These are phyloP conservation scores for Saguinus imperator DNA, from an alignment of 2,113 vertebrate genomes.

Conservation along the genomic window DNA sequence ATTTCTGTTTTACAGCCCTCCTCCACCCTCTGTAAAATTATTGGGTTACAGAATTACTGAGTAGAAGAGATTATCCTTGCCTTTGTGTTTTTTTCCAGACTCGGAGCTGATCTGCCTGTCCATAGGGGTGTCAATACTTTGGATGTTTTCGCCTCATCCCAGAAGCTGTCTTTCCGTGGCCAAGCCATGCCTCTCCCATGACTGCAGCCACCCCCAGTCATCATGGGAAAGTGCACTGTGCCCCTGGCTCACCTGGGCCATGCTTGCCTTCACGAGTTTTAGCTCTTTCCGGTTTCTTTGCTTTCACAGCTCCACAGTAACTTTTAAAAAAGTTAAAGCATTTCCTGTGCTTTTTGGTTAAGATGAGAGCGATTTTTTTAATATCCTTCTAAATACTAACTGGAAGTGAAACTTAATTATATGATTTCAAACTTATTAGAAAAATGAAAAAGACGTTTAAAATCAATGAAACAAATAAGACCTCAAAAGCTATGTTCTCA, in stretches of 20 bases:
- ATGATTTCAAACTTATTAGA: not conserved
- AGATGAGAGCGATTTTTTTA: not conserved
- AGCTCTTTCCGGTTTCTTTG: not conserved
- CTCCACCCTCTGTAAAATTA: rapidly evolving
- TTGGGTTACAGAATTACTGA: not conserved
- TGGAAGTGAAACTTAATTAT: not conserved
- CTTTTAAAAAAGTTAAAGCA: not conserved
- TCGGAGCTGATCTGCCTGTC: not conserved
- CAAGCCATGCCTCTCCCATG: not conserved
- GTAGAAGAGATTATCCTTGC: not conserved
- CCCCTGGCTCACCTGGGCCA: not conserved
- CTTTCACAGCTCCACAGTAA: not conserved
- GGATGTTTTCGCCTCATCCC: not conserved
- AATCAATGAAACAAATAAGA: not conserved
- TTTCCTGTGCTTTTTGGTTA: not conserved
- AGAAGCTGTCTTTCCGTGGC: not conserved
- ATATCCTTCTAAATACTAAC: not conserved
- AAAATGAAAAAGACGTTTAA: not conserved
- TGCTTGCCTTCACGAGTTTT: not conserved
- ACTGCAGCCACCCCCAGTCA: no score
- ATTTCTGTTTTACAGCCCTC: not conserved
- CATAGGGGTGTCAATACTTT: rapidly evolving
- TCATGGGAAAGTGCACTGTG: not conserved
- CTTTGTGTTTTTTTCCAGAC: not conserved
- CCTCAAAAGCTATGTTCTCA: not conserved